Conservation (phyloP, 2,888 invertebrate genomes). For the Geotrupes spiniger region DNA sequence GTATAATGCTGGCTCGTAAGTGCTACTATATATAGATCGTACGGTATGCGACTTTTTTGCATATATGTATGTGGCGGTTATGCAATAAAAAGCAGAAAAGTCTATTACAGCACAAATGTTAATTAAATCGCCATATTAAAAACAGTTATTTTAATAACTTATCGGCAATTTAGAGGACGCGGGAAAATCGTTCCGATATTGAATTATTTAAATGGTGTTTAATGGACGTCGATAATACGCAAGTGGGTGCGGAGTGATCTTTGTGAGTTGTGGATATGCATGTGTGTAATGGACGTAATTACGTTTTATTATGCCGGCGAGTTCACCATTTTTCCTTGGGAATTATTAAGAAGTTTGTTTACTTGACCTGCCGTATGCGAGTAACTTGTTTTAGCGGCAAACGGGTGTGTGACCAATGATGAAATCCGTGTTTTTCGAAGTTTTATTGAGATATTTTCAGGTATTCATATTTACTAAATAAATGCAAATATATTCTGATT, state of each 20-base stretch:
- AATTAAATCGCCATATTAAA: constrained; percentile 12
- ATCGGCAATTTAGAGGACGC: background rate
- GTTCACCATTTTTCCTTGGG: background rate
- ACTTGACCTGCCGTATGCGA: no score
- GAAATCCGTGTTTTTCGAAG: no score
- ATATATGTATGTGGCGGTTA: background rate
- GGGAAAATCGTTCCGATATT: background rate
- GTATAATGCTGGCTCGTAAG: no score
- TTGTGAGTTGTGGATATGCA: background rate
- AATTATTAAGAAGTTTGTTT: no score
- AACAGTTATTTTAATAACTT: constrained; percentile 12
- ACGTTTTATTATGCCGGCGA: background rate
- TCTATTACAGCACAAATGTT: constrained; percentile 10
- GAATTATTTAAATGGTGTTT: background rate
- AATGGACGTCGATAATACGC: background rate
- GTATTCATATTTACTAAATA: no score
- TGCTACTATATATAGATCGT: constrained; percentile 4
- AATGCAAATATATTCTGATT: no score
- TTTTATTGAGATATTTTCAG: no score
- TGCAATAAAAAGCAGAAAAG: background rate
- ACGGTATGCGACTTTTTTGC: background rate
- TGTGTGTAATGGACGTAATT: background rate
- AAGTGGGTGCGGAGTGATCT: constrained; percentile 1
- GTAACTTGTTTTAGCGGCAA: no score
- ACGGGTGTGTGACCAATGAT: no score